Evolutionary conservation across 2,888 invertebrate species (phyloP), one percentile per base, ranked within the genome.

Genomic region (Trissonchulus sp.): DNA sequence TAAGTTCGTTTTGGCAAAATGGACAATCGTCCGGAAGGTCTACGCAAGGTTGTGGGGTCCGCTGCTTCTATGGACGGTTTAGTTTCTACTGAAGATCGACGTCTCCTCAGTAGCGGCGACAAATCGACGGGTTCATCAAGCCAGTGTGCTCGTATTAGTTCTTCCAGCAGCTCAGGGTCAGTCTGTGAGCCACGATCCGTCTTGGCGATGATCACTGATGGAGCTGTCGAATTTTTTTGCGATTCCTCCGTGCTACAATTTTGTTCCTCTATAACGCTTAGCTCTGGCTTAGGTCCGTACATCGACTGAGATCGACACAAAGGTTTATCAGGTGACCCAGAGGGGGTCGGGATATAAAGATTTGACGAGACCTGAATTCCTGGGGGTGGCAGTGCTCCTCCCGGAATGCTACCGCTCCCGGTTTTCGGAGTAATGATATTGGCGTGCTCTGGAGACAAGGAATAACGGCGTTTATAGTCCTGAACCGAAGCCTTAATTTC

Each of bases 261-360:
- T 15, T 30, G n/a, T 73, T 73, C 73, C 34, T 73, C 73, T 30
- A 73, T 73, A n/a, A 63, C 63, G 63, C 73, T 73, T 62, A 73
- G 30, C 34, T 73, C 73, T 15, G 48, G 23, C 48, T 48, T 48
- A n/a, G n/a, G n/a, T 48, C 48, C 48, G 48, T 48, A 48, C 48
- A 48, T 48, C 48, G 48, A 48, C 48, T 48, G 48, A 48, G 48
- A 48, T 48, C 48, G 48, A 23, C 23, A 15, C 23, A 48, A 23
- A 15, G 48, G 48, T 23, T 48, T 48, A 15, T 48, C 48, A n/a
- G n/a, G n/a, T n/a, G n/a, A n/a, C 48, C 23, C 8, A 23, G 48
- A 15, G 23, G 23, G 8, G 23, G 48, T 23, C 8, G 48, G 48
- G 23, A 48, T 48, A 23, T 48, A 48, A 48, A 48, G 48, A 48